Evolutionary conservation across 2,113 vertebrate genomes (phyloP), one percentile per base, ranked within the genome.

Genomic region (Dromiciops gliroides): DNA sequence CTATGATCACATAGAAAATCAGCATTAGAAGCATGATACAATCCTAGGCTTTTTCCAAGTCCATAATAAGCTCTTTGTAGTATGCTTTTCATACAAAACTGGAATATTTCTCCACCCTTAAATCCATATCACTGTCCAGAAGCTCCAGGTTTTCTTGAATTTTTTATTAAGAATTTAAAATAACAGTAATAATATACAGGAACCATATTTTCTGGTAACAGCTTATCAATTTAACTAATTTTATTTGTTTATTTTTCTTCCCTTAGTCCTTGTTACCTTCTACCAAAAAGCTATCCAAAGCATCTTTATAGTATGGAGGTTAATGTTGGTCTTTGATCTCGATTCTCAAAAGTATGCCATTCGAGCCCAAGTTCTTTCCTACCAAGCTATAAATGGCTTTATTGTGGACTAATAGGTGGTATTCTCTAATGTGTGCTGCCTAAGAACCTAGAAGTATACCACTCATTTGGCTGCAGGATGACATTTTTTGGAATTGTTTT

Each of bases 61-160:
- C 31, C 12, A 67, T 12, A 67, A 37, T 67, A 37, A 37, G 31
- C 2, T 67, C 31, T 67, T 67, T 37, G 14, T n/a, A 16, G 12
- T 67, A n/a, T 37, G 60, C 16, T n/a, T 67, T 67, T 67, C 31
- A 37, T 16, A 37, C 0, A 67, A 67, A 51, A 23, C 60, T 44
- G 16, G 95, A 96, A 95, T n/a, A 92, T 53, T 94, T 94, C 52
- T 91, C 95, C 92, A 90, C n/a, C 7, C 92, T 90, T 94, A 89
- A 92, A 95, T 4, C 50, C 48, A 94, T 75, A 25, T 1, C 83
- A 10, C 0, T 56, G 51, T n/a, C 8, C 2, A 49, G 22, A 88
- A 67, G 90, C 48, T 91, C 10, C 37, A 49, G 12, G 48, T 89
- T 83, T 23, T 51, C 28, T 8, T 60, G 37, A 94, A 88, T 91